Evolutionary conservation across 2,113 vertebrate species (phyloP).

Genomic region (Larimichthys crocea): DNA sequence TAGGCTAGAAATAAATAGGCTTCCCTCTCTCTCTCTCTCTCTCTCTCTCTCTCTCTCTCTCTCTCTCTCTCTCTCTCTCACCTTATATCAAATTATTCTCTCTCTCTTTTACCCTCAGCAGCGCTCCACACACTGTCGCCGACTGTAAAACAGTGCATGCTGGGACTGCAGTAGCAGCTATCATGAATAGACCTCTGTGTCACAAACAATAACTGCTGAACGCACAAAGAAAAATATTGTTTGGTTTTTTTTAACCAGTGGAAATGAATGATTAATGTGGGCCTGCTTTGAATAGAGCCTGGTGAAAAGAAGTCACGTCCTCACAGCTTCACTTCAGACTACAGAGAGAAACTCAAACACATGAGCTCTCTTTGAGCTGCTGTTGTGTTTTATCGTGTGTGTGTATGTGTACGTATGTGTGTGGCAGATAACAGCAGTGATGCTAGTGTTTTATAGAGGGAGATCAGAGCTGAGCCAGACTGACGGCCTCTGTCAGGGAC

Average conservation of each 20-base stretch:
- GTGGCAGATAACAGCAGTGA: slow-evolving; percentile 63
- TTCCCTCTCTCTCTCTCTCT: too few species aligned
- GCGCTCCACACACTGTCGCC: neutral
- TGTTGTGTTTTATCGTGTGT: slow-evolving; percentile 15
- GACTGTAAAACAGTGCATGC: slow-evolving; percentile 25
- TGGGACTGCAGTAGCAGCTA: slow-evolving; percentile 78
- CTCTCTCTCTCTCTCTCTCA: neutral
- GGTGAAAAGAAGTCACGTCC: neutral
- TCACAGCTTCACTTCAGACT: slow-evolving; percentile 13
- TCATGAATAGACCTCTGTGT: slow-evolving; percentile 40
- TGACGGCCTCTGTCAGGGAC: slow-evolving; percentile 59
- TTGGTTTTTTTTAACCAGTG: neutral
- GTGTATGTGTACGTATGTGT: slow-evolving; percentile 21
- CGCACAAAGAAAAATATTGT: slow-evolving; percentile 19
- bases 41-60: too few species aligned
- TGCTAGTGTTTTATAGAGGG: slow-evolving; percentile 1
- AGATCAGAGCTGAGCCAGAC: slow-evolving; percentile 26
- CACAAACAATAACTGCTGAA: slow-evolving; percentile 34
- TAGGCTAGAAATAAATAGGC: neutral
- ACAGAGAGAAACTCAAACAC: neutral
- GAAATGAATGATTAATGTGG: slow-evolving; percentile 30
- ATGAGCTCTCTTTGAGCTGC: neutral
- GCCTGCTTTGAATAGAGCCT: slow-evolving; percentile 59
- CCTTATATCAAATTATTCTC: slow-evolving; percentile 13
- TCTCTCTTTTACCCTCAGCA: slow-evolving; percentile 15